These are phyloP conservation scores for Nothocercus nigrocapillus DNA, from an alignment of 2,113 vertebrate species.

Conservation along the genomic window DNA sequence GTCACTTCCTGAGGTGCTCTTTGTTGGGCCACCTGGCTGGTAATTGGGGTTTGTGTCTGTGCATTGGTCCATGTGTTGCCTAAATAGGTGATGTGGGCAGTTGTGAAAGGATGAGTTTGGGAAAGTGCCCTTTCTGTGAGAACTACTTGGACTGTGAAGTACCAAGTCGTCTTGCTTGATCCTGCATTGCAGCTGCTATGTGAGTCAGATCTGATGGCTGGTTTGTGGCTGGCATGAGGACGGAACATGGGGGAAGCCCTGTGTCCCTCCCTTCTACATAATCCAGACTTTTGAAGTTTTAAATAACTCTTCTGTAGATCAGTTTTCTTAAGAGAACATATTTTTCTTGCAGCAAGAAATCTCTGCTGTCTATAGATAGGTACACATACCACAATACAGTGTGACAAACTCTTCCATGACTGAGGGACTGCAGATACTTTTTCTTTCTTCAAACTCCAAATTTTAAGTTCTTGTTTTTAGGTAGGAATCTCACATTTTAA, in stretches of 20 bases:
- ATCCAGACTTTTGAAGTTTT: neutral
- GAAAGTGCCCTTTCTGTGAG: neutral
- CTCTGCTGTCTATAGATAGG: neutral
- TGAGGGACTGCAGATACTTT: neutral
- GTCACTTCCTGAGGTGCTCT: neutral
- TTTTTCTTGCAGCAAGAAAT: neutral
- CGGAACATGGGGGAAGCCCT: no score
- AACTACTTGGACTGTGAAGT: neutral
- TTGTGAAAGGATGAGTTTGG: rapidly evolving
- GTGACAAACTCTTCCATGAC: neutral
- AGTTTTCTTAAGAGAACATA: neutral
- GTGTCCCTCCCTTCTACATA: neutral
- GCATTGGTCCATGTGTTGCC: neutral
- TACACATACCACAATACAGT: neutral
- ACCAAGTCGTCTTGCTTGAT: rapidly evolving
- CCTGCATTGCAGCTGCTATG: rapidly evolving
- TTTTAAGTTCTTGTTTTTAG: neutral
- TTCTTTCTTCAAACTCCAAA: neutral
- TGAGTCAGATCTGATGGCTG: rapidly evolving
- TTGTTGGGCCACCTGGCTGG: neutral
- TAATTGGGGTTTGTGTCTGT: no score
- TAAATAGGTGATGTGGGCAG: rapidly evolving
- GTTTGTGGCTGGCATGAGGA: neutral
- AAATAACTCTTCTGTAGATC: neutral
- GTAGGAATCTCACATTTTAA: neutral